Evolutionary conservation across 2,113 vertebrate genomes (phyloP).

Genomic region (Gallinago paraguaiae): DNA sequence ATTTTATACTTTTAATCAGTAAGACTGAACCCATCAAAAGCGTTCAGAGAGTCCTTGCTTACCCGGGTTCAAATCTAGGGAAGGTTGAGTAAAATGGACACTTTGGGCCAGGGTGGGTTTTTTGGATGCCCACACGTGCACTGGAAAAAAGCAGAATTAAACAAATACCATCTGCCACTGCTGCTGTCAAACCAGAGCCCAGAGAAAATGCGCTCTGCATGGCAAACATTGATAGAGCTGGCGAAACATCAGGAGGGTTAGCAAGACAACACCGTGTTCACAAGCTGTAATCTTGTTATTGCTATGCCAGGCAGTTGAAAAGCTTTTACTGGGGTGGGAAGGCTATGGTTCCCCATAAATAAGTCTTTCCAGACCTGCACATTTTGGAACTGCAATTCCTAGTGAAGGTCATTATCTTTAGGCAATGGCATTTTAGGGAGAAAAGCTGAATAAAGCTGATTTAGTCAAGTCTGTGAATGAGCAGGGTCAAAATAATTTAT

Average conservation of each 20-base stretch:
- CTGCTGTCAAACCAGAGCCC: not conserved
- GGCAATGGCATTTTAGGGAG: not conserved
- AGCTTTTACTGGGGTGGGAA: not conserved
- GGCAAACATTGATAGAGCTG: not conserved
- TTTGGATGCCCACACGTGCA: not conserved
- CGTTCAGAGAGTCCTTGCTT: not conserved
- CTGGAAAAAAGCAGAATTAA: not conserved
- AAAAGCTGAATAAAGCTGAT: not conserved
- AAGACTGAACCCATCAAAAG: not conserved
- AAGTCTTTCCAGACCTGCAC: not conserved
- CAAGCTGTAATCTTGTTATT: rapidly evolving
- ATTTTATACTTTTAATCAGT: not conserved
- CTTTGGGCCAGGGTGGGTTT: not conserved
- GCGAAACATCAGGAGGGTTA: rapidly evolving
- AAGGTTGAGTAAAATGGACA: not conserved
- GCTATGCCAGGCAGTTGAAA: not conserved
- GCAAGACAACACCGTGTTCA: rapidly evolving
- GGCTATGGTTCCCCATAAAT: not conserved
- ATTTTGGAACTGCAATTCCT: not conserved
- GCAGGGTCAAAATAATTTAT: not conserved
- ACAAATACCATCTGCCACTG: conserved; percentile 19
- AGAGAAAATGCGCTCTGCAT: not conserved
- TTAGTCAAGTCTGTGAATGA: not conserved
- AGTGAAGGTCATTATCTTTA: not conserved
- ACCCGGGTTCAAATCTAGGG: not conserved